Percentiles rank a stretch among this genome's conserved stretches.
Evolutionary conservation across 2,888 invertebrate genomes (phyloP).

Genomic region (Argyresthia goedartella): DNA sequence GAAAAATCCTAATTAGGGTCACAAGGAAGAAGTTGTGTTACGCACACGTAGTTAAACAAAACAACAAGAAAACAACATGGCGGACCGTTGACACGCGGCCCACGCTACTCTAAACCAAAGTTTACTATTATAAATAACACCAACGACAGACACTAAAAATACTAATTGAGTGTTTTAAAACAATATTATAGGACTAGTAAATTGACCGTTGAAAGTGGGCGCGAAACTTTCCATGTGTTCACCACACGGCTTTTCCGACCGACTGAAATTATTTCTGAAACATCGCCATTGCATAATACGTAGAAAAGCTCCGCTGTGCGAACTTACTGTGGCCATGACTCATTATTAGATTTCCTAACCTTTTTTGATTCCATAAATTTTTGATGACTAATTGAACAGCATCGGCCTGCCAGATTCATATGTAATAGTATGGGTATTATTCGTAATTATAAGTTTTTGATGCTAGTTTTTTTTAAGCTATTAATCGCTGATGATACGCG

Average conservation of each 20-base stretch:
- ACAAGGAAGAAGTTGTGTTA: neutral
- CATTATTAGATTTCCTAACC: neutral
- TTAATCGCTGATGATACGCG: too few species aligned
- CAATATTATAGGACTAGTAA: neutral
- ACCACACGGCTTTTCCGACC: constrained; percentile 32
- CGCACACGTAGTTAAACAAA: constrained; percentile 20
- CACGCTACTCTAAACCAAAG: constrained; percentile 7
- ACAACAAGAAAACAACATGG: constrained; percentile 31
- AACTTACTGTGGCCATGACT: neutral
- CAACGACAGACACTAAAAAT: neutral
- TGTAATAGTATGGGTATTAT: too few species aligned
- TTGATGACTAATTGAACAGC: neutral
- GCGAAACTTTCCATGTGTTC: constrained; percentile 21
- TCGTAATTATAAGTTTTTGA: too few species aligned
- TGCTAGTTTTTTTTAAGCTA: too few species aligned
- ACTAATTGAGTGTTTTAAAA: neutral
- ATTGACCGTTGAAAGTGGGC: constrained; percentile 11
- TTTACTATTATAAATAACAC: neutral
- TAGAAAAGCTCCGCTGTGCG: constrained; percentile 50
- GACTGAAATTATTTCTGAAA: constrained; percentile 61
- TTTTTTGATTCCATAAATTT: neutral
- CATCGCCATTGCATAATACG: constrained; percentile 56
- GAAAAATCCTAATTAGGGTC: neutral
- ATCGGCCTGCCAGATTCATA: too few species aligned
- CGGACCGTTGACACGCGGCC: constrained; percentile 21